These are phyloP conservation scores for Leptobrachium leishanense DNA, from an alignment of 2,113 vertebrate species.

Conservation along the genomic window DNA sequence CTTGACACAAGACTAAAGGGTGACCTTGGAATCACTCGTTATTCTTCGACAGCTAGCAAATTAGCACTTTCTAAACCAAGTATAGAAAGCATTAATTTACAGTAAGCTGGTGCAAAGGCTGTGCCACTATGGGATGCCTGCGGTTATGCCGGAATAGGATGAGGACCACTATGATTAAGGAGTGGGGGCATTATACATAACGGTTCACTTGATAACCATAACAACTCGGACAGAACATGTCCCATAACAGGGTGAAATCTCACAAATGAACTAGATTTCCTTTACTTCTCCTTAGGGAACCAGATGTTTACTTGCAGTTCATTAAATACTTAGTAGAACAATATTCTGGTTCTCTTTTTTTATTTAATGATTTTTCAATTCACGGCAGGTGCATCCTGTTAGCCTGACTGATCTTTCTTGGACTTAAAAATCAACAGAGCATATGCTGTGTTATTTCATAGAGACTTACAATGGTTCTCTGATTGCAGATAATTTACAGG, in stretches of 20 bases:
- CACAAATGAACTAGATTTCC: conserved; percentile 31
- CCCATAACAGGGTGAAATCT: background rate
- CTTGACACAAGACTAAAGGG: too few relatives aligned
- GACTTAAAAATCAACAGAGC: conserved; percentile 11
- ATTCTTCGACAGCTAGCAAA: too few relatives aligned
- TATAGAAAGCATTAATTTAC: too few relatives aligned
- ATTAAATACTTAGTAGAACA: conserved; percentile 31
- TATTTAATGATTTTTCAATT: conserved; percentile 9
- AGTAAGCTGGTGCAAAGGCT: too few relatives aligned
- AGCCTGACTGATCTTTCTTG: conserved; percentile 14
- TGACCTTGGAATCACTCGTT: too few relatives aligned
- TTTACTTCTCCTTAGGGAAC: conserved; percentile 14
- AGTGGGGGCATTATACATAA: too few relatives aligned
- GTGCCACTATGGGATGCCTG: too few relatives aligned
- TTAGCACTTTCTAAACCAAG: too few relatives aligned
- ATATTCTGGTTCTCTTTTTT: conserved; percentile 7
- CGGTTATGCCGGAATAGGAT: too few relatives aligned
- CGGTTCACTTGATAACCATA: too few relatives aligned
- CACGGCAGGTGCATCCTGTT: conserved; percentile 45
- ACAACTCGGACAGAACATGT: too few relatives aligned
- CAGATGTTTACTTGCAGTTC: conserved; percentile 36
- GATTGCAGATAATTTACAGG: conserved; percentile 20
- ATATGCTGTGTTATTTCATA: conserved; percentile 18
- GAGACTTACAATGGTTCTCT: conserved; percentile 12
- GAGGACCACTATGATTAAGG: too few relatives aligned